These are phyloP conservation scores for Heterocephalus glaber DNA, from an alignment of 2,113 vertebrate genomes.

Conservation along the genomic window DNA sequence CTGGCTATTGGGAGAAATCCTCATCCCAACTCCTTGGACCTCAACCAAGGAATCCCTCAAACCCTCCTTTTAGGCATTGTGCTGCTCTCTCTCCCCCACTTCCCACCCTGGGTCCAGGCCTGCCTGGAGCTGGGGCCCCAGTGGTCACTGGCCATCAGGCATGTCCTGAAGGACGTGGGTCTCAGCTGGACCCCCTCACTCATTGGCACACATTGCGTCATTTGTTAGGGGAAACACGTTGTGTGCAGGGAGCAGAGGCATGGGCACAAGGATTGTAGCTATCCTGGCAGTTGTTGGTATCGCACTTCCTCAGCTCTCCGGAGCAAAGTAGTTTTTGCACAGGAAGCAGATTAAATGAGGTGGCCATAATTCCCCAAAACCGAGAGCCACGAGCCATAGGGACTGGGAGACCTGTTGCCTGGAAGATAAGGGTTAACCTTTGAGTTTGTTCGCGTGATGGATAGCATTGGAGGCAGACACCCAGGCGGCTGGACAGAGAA, in stretches of 20 bases:
- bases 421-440: not conserved
- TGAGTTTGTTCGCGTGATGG: not conserved
- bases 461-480: not conserved
- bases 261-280: not conserved
- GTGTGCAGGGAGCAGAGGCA: too few species aligned
- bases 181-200: too few species aligned
- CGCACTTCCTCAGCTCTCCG: not conserved
- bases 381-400: not conserved
- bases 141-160: not conserved
- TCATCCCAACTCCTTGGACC: not conserved
- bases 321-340: not conserved
- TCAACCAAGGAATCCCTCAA: not conserved
- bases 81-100: not conserved
- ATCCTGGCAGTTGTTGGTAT: accelerated
- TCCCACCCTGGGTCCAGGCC: not conserved
- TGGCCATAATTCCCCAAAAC: not conserved
- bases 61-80: not conserved
- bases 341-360: not conserved
- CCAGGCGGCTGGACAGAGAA: not conserved
- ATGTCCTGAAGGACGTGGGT: not conserved
- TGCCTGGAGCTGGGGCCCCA: not conserved
- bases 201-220: too few species aligned
- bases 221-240: not conserved
- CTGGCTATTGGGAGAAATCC: not conserved
- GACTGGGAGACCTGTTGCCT: not conserved